Conservation (phyloP, 2,797 vertebrate species). For the Esox masquinongy region DNA sequence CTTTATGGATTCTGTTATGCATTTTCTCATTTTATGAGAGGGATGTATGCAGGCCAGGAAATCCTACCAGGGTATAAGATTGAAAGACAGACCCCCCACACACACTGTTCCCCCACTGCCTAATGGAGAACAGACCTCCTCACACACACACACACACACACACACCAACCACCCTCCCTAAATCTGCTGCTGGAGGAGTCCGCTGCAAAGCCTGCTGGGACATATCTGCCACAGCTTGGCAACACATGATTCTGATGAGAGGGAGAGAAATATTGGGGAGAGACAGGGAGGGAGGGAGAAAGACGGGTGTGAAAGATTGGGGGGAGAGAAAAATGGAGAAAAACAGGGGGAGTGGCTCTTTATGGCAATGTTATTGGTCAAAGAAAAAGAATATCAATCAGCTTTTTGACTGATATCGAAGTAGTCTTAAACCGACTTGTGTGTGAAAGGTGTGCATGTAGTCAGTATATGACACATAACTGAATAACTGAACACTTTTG, state of each 20-base stretch:
- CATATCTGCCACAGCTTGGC: constrained; percentile 66
- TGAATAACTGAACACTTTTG: background rate
- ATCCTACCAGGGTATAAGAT: background rate
- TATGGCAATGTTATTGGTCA: background rate
- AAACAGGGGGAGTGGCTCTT: constrained; percentile 4
- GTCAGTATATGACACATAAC: background rate
- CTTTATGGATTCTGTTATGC: background rate
- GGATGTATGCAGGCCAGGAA: background rate
- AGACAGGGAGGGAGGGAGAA: background rate
- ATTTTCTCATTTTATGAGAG: background rate
- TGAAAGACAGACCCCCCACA: background rate
- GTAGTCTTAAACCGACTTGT: background rate
- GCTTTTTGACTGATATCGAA: background rate
- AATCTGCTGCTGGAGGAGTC: background rate
- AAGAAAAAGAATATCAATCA: background rate
- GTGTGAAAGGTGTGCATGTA: background rate
- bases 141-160: constrained; percentile 57
- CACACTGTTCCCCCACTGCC: constrained; percentile 26
- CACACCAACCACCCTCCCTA: constrained; percentile 18
- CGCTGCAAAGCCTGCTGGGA: constrained; percentile 66
- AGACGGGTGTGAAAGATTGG: background rate
- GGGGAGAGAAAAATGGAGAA: background rate
- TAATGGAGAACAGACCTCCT: constrained; percentile 74
- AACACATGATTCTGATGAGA: constrained; percentile 63
- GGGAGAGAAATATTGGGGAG: background rate